Evolutionary conservation across 2,888 invertebrate species (phyloP).

Genomic region (Cephonodes hylas): DNA sequence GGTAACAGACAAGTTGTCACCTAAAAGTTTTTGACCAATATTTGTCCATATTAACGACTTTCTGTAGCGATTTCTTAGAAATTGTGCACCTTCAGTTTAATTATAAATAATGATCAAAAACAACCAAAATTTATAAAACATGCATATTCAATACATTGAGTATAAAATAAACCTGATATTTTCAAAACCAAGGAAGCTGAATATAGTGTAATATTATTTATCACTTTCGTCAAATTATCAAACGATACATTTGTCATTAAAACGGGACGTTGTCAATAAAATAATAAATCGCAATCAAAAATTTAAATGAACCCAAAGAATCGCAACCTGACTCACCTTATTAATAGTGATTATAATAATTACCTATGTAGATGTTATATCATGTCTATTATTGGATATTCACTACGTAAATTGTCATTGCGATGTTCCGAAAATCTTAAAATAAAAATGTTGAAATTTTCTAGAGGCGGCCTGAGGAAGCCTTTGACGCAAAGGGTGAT

Average conservation of each 20-base stretch:
- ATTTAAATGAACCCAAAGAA: slow-evolving; percentile 15
- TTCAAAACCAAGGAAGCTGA: slow-evolving; percentile 8
- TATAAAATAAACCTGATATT: not conserved
- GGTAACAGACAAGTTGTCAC: slow-evolving; percentile 74
- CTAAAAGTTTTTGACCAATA: slow-evolving; percentile 45
- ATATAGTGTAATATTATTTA: not conserved
- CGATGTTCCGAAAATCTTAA: too few species aligned
- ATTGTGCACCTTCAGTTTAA: not conserved
- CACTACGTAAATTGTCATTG: not conserved
- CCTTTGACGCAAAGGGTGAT: slow-evolving; percentile 44
- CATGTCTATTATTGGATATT: slow-evolving; percentile 2
- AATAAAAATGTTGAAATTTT: not conserved
- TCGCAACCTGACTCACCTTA: slow-evolving; percentile 12
- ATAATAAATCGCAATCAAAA: slow-evolving; percentile 15
- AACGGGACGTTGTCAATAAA: slow-evolving; percentile 18
- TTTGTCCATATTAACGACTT: slow-evolving; percentile 51
- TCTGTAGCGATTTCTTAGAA: slow-evolving; percentile 27
- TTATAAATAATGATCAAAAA: not conserved
- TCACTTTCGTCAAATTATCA: slow-evolving; percentile 20
- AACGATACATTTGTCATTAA: slow-evolving; percentile 5
- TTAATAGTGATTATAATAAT: not conserved
- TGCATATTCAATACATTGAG: not conserved
- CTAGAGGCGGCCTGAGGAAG: not conserved
- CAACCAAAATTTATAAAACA: not conserved
- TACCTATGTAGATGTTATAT: slow-evolving; percentile 3